Evolutionary conservation across 2,113 vertebrate species (phyloP), one percentile per base, ranked within the genome.

Genomic region (Melanotaenia duboulayi): DNA sequence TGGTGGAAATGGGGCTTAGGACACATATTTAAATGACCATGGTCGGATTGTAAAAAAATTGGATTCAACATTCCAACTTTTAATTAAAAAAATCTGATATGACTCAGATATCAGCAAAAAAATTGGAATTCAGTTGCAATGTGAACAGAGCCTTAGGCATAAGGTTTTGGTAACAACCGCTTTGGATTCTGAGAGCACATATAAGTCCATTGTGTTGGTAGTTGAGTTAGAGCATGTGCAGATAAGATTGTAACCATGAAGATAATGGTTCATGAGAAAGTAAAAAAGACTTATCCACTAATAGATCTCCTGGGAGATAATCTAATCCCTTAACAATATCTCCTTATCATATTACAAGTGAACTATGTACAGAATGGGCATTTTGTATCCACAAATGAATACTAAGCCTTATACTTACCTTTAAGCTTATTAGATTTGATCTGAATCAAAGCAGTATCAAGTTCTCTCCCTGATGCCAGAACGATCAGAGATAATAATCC

Each of bases 251-350:
- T 74, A 89, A 80, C 81, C 69, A 65, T 74, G 82, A 84, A 87
- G 80, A 74, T 90, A 87, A 91, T 91, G 88, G 88, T 86, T 90
- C 84, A 86, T 77, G 85, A 87, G 87, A 86, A 82, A 89, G 84
- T 74, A 83, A 77, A 74, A 55, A 75, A 73, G 87, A 88, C 19
- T 90, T 86, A 92, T 84, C 84, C 83, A 77, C 87, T 91, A 90
- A 90, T 89, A 91, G 88, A 93, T 93, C 88, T 88, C 89, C 40
- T 39, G 87, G 68, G 83, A 92, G 90, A 92, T 91, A 91, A 80
- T 86, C 78, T 93, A 92, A 93, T 93, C 92, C 92, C 82, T 82
- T 82, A 90, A 91, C 91, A 92, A 90, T 92, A 93, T 92, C 87
- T 88, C 72, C 87, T 93, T 91, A 91, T 92, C 90, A 90, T 90